Evolutionary conservation across 2,888 invertebrate genomes (phyloP).

Genomic region (Diaperis boleti): DNA sequence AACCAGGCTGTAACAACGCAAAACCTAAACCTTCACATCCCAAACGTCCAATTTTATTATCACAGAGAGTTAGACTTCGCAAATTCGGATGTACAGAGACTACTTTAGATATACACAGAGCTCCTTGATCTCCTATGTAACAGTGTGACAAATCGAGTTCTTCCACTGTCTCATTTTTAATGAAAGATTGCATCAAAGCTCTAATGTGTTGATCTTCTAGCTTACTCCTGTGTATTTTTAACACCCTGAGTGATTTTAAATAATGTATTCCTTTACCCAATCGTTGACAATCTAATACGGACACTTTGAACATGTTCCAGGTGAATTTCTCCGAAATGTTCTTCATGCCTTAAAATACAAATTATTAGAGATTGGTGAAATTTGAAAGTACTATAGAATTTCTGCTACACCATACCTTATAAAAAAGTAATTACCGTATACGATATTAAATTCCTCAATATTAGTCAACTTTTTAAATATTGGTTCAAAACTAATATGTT

Average conservation of each 20-base stretch:
- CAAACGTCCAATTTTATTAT: conserved; percentile 57
- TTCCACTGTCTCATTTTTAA: conserved; percentile 63
- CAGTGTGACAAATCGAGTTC: conserved; percentile 77
- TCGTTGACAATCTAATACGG: conserved; percentile 70
- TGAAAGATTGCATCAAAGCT: conserved; percentile 68
- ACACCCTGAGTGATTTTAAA: conserved; percentile 67
- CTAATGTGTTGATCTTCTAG: conserved; percentile 72
- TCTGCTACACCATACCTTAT: conserved; percentile 5
- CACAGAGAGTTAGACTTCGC: conserved; percentile 68
- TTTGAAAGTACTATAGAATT: too few relatives aligned
- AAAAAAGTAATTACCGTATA: conserved; percentile 58
- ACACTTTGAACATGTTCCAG: conserved; percentile 73
- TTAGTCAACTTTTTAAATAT: conserved; percentile 69
- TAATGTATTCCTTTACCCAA: conserved; percentile 66
- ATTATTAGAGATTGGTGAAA: too few relatives aligned
- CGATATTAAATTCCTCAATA: conserved; percentile 68
- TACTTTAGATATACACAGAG: conserved; percentile 74
- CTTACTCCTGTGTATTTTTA: conserved; percentile 73
- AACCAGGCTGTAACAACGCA: conserved; percentile 56
- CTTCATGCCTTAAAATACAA: conserved; percentile 60
- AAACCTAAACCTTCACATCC: conserved; percentile 62
- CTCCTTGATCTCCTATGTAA: conserved; percentile 73
- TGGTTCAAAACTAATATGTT: conserved; percentile 72
- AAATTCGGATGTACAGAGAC: conserved; percentile 67
- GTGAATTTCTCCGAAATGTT: conserved; percentile 69